phyloP scores from a whole-genome alignment of 2,888 invertebrate genomes.

The Eulithis prunata region DNA sequence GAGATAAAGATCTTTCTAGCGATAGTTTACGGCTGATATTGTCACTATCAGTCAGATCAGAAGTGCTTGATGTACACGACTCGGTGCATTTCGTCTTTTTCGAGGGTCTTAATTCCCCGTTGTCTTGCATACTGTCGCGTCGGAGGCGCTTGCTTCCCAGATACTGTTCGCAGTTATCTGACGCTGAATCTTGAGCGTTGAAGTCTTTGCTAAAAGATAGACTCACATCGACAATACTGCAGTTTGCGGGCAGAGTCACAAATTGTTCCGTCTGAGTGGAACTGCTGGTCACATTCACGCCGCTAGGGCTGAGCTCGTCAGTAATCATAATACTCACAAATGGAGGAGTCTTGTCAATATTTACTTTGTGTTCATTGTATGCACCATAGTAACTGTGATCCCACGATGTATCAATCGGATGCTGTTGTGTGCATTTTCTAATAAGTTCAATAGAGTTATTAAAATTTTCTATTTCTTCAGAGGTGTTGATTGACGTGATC shows the following conservation, averaged over 20 bases:
- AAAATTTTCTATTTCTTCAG: slow-evolving; percentile 48
- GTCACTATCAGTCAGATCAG: slow-evolving; percentile 60
- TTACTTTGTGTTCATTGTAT: slow-evolving; percentile 54
- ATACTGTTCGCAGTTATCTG: slow-evolving; percentile 59
- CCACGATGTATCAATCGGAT: slow-evolving; percentile 67
- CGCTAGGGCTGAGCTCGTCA: slow-evolving; percentile 53
- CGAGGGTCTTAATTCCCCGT: slow-evolving; percentile 55
- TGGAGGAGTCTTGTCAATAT: slow-evolving; percentile 61
- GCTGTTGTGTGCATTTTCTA: slow-evolving; percentile 60
- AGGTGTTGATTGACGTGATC: slow-evolving; percentile 48
- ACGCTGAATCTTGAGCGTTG: slow-evolving; percentile 54
- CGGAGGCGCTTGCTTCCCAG: slow-evolving; percentile 63
- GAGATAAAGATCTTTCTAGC: slow-evolving; percentile 46
- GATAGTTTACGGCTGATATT: slow-evolving; percentile 39
- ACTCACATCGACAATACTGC: slow-evolving; percentile 59
- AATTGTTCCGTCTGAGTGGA: slow-evolving; percentile 67
- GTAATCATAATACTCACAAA: slow-evolving; percentile 64
- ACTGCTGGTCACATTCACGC: slow-evolving; percentile 51
- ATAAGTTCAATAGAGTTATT: slow-evolving; percentile 67
- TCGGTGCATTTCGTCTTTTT: slow-evolving; percentile 70
- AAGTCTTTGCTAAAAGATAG: slow-evolving; percentile 66
- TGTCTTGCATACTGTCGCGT: slow-evolving; percentile 58
- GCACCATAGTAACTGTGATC: slow-evolving; percentile 55
- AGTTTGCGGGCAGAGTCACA: slow-evolving; percentile 49
- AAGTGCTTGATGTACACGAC: slow-evolving; percentile 59